phyloP scores from a whole-genome alignment of 35 echinoderm and acorn worm genomes.

The Diadema setosum region DNA sequence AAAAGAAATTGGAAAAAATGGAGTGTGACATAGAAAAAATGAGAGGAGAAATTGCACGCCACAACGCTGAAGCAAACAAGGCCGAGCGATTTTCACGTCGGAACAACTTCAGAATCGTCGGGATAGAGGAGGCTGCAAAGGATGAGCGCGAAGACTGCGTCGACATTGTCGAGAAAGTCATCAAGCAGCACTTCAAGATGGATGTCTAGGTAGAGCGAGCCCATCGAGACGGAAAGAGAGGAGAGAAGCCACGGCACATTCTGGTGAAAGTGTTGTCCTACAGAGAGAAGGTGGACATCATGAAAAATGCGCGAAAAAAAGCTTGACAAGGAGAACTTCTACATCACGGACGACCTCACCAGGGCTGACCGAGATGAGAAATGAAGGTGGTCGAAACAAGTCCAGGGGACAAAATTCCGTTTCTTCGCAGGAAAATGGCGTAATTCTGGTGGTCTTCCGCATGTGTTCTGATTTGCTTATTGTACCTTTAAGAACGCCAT shows the following conservation, averaged over 20 bases:
- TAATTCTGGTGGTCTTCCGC: too few relatives aligned
- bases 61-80: neutral
- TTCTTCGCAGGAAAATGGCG: slow-evolving; percentile 48
- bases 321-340: neutral
- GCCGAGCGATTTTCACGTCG: neutral
- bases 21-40: neutral
- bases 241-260: neutral
- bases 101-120: neutral
- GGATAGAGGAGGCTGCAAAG: neutral
- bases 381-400: slow-evolving; percentile 23
- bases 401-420: slow-evolving; percentile 23
- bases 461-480: too few relatives aligned
- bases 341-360: slow-evolving; percentile 31
- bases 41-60: neutral
- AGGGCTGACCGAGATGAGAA: slow-evolving; percentile 36
- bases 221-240: neutral
- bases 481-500: too few relatives aligned
- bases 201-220: neutral
- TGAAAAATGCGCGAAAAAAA: too few relatives aligned
- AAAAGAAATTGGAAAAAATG: neutral
- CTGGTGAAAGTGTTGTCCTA: slow-evolving; percentile 14
- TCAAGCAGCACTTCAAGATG: neutral
- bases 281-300: neutral
- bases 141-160: neutral
- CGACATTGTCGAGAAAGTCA: neutral